phyloP scores from a whole-genome alignment of 2,888 invertebrate species.

The Nephrocerus scutellatus region DNA sequence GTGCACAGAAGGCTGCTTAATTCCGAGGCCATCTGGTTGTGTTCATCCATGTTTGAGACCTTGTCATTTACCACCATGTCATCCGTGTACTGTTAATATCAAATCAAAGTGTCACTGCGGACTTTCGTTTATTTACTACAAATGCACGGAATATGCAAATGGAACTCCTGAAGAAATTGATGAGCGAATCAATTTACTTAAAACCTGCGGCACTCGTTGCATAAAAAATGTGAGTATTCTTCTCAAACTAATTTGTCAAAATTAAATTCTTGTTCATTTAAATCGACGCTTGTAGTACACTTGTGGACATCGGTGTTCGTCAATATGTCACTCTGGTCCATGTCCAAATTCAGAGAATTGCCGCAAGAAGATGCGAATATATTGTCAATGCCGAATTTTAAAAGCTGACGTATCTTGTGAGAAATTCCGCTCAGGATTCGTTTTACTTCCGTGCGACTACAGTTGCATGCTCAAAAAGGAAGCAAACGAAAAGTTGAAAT shows the following conservation, averaged over 20 bases:
- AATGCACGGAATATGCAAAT: slow-evolving; percentile 62
- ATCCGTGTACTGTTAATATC: slow-evolving; percentile 64
- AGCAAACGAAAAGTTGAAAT: slow-evolving; percentile 52
- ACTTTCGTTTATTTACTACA: slow-evolving; percentile 64
- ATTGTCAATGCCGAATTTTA: slow-evolving; percentile 70
- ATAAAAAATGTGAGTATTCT: slow-evolving; percentile 61
- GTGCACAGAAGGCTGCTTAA: slow-evolving; percentile 56
- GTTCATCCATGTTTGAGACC: slow-evolving; percentile 62
- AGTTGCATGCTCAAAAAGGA: slow-evolving; percentile 53
- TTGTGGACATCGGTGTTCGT: slow-evolving; percentile 77
- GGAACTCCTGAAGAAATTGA: slow-evolving; percentile 44
- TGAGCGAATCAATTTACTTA: slow-evolving; percentile 30
- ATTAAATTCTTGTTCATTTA: slow-evolving; percentile 8
- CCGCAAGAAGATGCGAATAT: slow-evolving; percentile 69
- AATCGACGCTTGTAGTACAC: slow-evolving; percentile 52
- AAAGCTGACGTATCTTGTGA: slow-evolving; percentile 69
- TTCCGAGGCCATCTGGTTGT: slow-evolving; percentile 66
- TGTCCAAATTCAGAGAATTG: slow-evolving; percentile 65
- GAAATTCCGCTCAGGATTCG: slow-evolving; percentile 45
- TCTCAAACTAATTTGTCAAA: slow-evolving; percentile 4
- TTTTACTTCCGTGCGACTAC: slow-evolving; percentile 56
- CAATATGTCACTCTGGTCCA: slow-evolving; percentile 64
- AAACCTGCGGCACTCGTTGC: slow-evolving; percentile 75
- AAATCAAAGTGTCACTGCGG: slow-evolving; percentile 76
- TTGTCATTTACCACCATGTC: slow-evolving; percentile 70